phyloP scores from a whole-genome alignment of 1,140 invertebrate genomes.

The Paramacrobiotus metropolitanus region DNA sequence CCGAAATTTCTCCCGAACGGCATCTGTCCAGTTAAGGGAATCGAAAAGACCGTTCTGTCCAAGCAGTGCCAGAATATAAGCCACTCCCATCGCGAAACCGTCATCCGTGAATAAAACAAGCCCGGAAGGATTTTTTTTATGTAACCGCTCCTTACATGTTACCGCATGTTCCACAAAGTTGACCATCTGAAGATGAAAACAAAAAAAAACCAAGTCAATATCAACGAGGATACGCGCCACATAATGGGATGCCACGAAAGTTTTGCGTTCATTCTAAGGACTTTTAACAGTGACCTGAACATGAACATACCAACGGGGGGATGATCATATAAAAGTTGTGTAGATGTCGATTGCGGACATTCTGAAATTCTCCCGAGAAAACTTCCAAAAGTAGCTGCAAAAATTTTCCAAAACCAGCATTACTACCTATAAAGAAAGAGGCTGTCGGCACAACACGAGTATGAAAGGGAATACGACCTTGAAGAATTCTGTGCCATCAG shows the following conservation, averaged over 20 bases:
- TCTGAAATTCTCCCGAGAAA: conserved; percentile 63
- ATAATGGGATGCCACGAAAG: no score
- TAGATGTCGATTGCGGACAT: conserved; percentile 62
- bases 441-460: no score
- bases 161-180: conserved; percentile 86
- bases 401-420: no score
- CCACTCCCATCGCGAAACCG: conserved; percentile 85
- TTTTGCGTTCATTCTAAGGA: no score
- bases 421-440: no score
- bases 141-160: conserved; percentile 70
- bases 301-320: conserved; percentile 53
- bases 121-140: conserved; percentile 41
- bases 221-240: no score
- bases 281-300: no score
- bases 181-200: conserved; percentile 33
- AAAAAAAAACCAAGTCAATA: not conserved
- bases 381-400: conserved; percentile 60
- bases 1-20: conserved; percentile 46
- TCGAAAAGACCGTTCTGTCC: conserved; percentile 54
- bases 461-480: no score
- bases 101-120: conserved; percentile 81
- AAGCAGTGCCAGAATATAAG: conserved; percentile 39
- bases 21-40: conserved; percentile 82
- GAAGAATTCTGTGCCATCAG: conserved; percentile 82
- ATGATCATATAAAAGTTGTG: conserved; percentile 81